Evolutionary conservation across 2,888 invertebrate species (phyloP), one percentile per base, ranked within the genome.

Genomic region (Plemyria rubiginata): DNA sequence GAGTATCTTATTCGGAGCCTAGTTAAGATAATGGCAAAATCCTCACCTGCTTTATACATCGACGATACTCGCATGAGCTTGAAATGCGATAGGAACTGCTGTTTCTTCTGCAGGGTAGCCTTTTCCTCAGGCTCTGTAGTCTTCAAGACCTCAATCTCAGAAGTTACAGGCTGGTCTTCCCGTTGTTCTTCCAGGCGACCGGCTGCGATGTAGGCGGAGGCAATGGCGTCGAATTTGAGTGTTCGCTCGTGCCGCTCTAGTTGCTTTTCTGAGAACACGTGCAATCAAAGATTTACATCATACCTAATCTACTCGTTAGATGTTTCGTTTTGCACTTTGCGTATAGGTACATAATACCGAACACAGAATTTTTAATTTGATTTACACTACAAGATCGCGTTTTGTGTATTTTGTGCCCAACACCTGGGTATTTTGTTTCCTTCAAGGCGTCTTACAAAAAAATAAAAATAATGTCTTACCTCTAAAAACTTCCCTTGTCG

Each of bases 201-300:
- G 2, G 83, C 87, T 13, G 90, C 78, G 41, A 91, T 85, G 70
- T 87, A 88, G 0, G 93, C 94, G n/a, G 92, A 88, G 3, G 93
- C 93, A 60, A 94, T 91, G 0, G 93, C 88, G 68, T 94, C 94
- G 48, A 86, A 76, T 68, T 80, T 87, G 41, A 93, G 77, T 49
- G 94, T 90, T 61, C 94, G 94, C 72, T 95, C 95, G 77, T 95
- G 90, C 65, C 94, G 94, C 48, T 93, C 92, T 54, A 96, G 80
- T 78, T 95, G 94, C 75, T 94, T 89, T 64, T 87, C 92, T 92
- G 82, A 6, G 62, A 56, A 49, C 16, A 38, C 11, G 11, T 38
- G 11, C 36, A 38, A 2, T 38, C 11, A 11, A 38, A 4, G 2
- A 36, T 36, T 36, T 6, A 36, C n/a, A n/a, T n/a, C n/a, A n/a